Base-by-base conservation (phyloP, 1,140 invertebrate genomes). In the Apis cerana region DNA sequence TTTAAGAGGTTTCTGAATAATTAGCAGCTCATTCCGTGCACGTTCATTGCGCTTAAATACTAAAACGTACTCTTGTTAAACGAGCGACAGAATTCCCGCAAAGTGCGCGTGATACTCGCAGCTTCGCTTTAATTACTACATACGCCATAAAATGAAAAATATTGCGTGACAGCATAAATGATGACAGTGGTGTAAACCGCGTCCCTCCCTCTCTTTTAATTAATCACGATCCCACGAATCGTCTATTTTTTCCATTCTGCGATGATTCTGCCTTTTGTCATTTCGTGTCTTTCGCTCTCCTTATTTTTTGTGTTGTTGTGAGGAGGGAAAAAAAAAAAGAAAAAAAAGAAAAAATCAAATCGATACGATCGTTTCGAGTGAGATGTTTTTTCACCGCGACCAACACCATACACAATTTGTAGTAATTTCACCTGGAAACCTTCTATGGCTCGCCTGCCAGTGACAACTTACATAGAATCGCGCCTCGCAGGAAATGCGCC, bases 381-480 rank as follows among this genome's bases (percentile, higher is more conserved):
- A 27, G 33, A 77, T 21, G 50, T 74, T 82, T 48, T 33, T 68
- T n/a, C 4, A 48, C 19, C 52, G 21, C 17, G 33, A 70, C 75
- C 21, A 77, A 59, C 54, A n/a, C 71, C 23, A 15, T 27, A 54
- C n/a, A 43, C 17, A 70, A 77, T 52, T 82, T 65, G 78, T 58
- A 74, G 75, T 86, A 86, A 86, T 86, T 86, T 86, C 79, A 85
- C 69, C 61, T 76, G 78, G 72, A 81, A 85, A 50, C 54, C 65
- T 76, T 33, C 58, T 69, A 61, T 61, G 64, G n/a, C 23, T 68
- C 33, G 72, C 84, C 84, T 86, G 85, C 58, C 72, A 52, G 52
- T 86, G 85, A 86, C 85, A 86, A 86, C 85, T 86, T 86, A 82
- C 76, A 82, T 82, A 54, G 85, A 86, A 86, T 85, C 58, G 61